phyloP scores from a whole-genome alignment of 1,140 invertebrate species.

The Calycopis cecrops region DNA sequence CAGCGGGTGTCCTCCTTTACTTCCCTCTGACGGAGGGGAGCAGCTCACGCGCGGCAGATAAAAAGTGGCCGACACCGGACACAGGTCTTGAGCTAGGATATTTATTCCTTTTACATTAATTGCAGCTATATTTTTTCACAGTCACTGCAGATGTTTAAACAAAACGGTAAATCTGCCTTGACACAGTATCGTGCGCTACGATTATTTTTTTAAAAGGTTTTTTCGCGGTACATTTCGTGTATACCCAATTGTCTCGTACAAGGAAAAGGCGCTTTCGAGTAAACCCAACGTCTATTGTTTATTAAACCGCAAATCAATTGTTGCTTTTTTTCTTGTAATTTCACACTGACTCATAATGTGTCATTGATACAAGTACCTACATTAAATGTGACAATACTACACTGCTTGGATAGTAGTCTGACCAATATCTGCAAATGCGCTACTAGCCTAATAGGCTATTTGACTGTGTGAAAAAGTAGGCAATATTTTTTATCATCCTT shows the following conservation, averaged over 20 bases:
- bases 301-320: constrained; percentile 8
- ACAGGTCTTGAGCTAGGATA: no score
- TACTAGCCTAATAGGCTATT: no score
- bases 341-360: constrained; percentile 5
- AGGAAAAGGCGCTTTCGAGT: constrained; percentile 1
- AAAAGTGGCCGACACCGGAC: no score
- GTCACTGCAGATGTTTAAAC: neutral
- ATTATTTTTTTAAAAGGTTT: constrained; percentile 2
- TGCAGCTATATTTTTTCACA: neutral
- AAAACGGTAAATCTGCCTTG: neutral
- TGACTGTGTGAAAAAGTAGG: no score
- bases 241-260: neutral
- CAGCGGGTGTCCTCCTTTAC: no score
- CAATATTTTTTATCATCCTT: no score
- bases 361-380: neutral
- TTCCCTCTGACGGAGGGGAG: no score
- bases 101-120: neutral
- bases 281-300: constrained; percentile 6
- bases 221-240: neutral
- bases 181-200: constrained; percentile 2
- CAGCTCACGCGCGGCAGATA: no score
- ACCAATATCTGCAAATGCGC: no score
- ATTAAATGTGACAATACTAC: neutral
- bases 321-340: neutral
- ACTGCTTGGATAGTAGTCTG: neutral